Base-by-base conservation (phyloP, 2,888 invertebrate genomes). In the Leucozona laternaria region DNA sequence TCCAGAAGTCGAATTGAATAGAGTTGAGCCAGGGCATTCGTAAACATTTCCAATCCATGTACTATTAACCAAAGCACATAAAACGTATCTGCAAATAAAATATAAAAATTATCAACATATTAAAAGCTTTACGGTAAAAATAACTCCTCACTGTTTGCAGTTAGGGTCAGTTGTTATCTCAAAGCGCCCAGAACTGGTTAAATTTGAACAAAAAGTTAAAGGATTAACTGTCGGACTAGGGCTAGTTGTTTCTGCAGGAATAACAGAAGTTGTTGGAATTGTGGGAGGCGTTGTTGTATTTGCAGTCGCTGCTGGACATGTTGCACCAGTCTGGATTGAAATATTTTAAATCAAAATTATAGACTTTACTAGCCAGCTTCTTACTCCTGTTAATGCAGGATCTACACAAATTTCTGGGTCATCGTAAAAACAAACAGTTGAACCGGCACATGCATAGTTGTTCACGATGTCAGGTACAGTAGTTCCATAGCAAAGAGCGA, bases 401-500 rank as follows among this genome's bases (percentile, higher is more conserved):
- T 82, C 78, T 3, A 78, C 43, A 68, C 82, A 82, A 50, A 82
- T 66, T 20, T 43, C 4, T 8, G 62, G 34, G 2, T 66, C 40
- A 55, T 82, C 72, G 37, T 72, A n/a, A 10, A 60, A 60, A 37
- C 82, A 82, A 20, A 66, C 60, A n/a, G 40, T n/a, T 20, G 53
- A n/a, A 8, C 60, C 68, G 4, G 45, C 8, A 28, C 82, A 82
- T 7, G 25, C 34, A 43, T 34, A 66, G 8, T 43, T 73, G 0
- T 31, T 31, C 8, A 20, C 28, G 0, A 8, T 53, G 4, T 2
- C 25, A 3, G 66, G 66, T 2, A 25, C 4, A 15, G 31, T 17
- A 11, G 13, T 20, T 15, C 81, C 77, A n/a, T 58, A 20, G 20
- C 85, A 85, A 10, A 85, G 71, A 0, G 60, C 55, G n/a, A 85